phyloP scores from a whole-genome alignment of 2,797 vertebrate genomes.

The Netta rufina region DNA sequence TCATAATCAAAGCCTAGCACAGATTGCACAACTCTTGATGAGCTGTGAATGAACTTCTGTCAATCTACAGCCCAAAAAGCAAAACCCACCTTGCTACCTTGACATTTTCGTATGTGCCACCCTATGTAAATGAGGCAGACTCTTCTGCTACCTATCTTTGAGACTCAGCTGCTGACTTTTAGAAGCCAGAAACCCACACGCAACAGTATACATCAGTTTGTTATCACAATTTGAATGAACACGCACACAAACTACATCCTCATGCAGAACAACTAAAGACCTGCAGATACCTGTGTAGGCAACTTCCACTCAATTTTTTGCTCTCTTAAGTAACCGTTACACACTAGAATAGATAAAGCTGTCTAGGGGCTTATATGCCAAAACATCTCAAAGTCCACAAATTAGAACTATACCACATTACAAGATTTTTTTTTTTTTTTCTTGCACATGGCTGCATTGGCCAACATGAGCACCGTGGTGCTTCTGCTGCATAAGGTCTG shows the following conservation, averaged over 20 bases:
- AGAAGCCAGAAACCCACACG: not conserved
- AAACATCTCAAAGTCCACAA: not conserved
- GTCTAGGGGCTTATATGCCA: not conserved
- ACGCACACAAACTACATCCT: not conserved
- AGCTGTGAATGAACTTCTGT: slow-evolving; percentile 44
- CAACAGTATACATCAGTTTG: not conserved
- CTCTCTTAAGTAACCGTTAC: not conserved
- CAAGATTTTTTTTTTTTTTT: not conserved
- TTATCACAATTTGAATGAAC: not conserved
- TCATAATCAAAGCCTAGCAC: slow-evolving; percentile 59
- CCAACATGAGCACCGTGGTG: not conserved
- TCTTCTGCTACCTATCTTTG: not conserved
- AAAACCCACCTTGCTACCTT: slow-evolving; percentile 14
- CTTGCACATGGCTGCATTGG: not conserved
- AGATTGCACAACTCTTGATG: slow-evolving; percentile 50
- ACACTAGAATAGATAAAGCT: not conserved
- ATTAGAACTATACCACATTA: rapidly evolving
- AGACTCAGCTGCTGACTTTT: not conserved
- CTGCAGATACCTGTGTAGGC: not conserved
- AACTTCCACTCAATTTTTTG: not conserved
- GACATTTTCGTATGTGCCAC: not conserved
- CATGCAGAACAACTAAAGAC: not conserved
- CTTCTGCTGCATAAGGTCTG: not conserved
- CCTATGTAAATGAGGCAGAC: not conserved
- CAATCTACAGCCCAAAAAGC: slow-evolving; percentile 25